These are phyloP conservation scores for Lanius ludovicianus DNA, from an alignment of 2,113 vertebrate genomes.

Conservation along the genomic window DNA sequence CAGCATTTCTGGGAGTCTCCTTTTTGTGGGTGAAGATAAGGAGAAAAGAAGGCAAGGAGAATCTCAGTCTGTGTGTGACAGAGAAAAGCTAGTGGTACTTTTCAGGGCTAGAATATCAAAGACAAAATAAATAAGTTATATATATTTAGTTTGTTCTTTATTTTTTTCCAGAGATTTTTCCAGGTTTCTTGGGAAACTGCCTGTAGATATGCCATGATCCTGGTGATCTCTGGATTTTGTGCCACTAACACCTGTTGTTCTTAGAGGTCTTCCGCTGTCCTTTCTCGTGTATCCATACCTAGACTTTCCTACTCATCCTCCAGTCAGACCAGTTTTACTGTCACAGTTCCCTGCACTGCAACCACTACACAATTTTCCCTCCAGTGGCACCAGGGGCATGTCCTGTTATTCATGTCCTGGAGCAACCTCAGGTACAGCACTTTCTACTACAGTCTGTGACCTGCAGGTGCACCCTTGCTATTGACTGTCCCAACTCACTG, in stretches of 20 bases:
- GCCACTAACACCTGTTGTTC: not conserved
- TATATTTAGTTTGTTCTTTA: not conserved
- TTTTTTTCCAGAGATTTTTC: not conserved
- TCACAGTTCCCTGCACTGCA: not conserved
- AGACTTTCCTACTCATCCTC: not conserved
- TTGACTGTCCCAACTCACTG: not conserved
- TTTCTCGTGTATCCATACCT: not conserved
- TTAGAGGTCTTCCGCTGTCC: not conserved
- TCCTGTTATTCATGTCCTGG: not conserved
- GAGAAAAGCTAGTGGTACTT: not conserved
- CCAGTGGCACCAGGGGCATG: not conserved
- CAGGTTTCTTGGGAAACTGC: not conserved
- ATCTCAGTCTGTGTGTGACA: not conserved
- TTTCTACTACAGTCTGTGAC: not conserved
- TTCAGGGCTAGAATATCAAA: not conserved
- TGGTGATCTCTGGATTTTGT: not conserved
- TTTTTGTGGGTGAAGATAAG: not conserved
- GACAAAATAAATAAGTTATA: not conserved
- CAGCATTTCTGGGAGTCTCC: not conserved
- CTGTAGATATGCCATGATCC: not conserved
- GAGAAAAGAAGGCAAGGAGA: not conserved
- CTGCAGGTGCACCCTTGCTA: not conserved
- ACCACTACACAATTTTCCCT: not conserved
- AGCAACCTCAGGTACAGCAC: not conserved
- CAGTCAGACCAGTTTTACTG: not conserved